Evolutionary conservation across 37 sponge, comb jelly and placozoan species (phyloP).

Genomic region (Chondrilla cf. caribensis): DNA sequence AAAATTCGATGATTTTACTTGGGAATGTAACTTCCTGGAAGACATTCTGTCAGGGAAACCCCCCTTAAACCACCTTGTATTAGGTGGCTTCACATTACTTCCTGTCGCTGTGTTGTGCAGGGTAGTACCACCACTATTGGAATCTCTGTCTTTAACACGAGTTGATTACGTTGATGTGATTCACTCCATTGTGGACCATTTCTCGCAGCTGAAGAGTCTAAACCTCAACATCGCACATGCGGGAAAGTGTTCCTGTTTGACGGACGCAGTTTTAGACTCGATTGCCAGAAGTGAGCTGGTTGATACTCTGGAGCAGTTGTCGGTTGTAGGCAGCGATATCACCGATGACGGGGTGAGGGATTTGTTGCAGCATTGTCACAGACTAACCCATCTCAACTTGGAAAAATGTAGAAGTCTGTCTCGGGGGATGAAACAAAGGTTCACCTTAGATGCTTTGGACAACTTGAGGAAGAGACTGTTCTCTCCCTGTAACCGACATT

Average conservation of each 20-base stretch:
- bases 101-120: background rate
- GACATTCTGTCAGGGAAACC: background rate
- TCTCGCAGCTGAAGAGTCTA: background rate
- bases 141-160: background rate
- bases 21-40: conserved; percentile 3
- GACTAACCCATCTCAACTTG: background rate
- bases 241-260: background rate
- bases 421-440: conserved; percentile 1
- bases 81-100: background rate
- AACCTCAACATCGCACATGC: background rate
- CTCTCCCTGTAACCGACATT: too few relatives aligned
- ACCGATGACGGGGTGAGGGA: background rate
- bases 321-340: background rate
- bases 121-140: background rate
- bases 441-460: too few relatives aligned
- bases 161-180: background rate
- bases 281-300: background rate
- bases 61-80: background rate
- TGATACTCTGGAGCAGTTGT: background rate
- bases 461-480: too few relatives aligned
- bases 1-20: background rate
- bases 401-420: conserved; percentile 3
- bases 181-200: background rate
- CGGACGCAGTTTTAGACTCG: background rate
- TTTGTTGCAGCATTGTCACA: background rate